These are phyloP conservation scores for Pseudochromis fuscus DNA, from an alignment of 2,797 vertebrate species.

Conservation along the genomic window DNA sequence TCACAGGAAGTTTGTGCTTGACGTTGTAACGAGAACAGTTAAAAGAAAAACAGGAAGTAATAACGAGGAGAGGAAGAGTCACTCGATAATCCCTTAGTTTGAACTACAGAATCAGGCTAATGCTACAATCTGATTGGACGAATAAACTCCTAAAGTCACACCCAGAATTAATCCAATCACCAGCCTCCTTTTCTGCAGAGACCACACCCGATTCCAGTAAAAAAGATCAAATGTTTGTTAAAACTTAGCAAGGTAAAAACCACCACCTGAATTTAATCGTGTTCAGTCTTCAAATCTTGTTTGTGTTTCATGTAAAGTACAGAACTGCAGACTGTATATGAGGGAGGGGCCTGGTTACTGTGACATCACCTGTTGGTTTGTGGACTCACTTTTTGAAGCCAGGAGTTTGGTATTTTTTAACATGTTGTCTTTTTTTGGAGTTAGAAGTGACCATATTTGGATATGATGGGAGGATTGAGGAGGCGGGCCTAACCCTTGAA, in stretches of 20 bases:
- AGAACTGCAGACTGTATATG: too few species aligned
- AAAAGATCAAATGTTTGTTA: too few species aligned
- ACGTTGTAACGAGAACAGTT: neutral
- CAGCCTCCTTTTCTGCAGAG: slow-evolving; percentile 3
- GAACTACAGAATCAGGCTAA: slow-evolving; percentile 27
- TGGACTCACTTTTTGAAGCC: too few species aligned
- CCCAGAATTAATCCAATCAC: slow-evolving; percentile 63
- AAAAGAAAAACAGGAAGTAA: neutral
- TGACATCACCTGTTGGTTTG: too few species aligned
- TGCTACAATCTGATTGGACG: slow-evolving; percentile 51
- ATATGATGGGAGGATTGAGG: too few species aligned
- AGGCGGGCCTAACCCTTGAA: too few species aligned
- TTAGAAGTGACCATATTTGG: too few species aligned
- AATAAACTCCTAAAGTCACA: slow-evolving; percentile 36
- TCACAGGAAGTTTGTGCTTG: neutral
- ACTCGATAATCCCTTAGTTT: neutral
- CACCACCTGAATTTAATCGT: slow-evolving; percentile 23
- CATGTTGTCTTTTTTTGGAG: too few species aligned
- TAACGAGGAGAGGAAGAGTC: neutral
- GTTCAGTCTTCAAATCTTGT: slow-evolving; percentile 63
- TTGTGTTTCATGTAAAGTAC: neutral
- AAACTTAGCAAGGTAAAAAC: too few species aligned
- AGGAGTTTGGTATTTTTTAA: too few species aligned
- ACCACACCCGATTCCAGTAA: slow-evolving; percentile 2
- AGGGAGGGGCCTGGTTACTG: too few species aligned